These are phyloP conservation scores for Chrysolina oricalcia DNA, from an alignment of 2,888 invertebrate species.

Conservation along the genomic window DNA sequence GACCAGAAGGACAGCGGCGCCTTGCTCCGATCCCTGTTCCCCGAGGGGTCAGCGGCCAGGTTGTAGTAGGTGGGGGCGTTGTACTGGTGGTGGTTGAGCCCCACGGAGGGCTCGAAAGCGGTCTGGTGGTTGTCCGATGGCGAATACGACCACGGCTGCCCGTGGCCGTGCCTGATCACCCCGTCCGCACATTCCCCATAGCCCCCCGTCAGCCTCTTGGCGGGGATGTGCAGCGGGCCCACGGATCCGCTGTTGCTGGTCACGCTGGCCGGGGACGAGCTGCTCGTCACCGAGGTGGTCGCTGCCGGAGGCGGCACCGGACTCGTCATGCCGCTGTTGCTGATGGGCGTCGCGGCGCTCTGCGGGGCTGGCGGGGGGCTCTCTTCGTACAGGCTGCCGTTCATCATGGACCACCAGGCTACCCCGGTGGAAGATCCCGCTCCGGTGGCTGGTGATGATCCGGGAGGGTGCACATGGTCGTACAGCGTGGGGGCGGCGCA, in stretches of 20 bases:
- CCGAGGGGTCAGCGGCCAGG: constrained; percentile 78
- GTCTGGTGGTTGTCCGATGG: constrained; percentile 76
- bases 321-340: constrained; percentile 74
- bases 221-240: constrained; percentile 91
- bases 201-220: constrained; percentile 80
- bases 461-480: constrained; percentile 84
- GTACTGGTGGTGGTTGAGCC: constrained; percentile 80
- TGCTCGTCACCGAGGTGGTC: constrained; percentile 81
- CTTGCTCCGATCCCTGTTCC: constrained; percentile 77
- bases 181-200: constrained; percentile 76
- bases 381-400: constrained; percentile 87
- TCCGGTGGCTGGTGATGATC: constrained; percentile 85
- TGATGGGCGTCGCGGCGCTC: constrained; percentile 73
- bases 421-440: constrained; percentile 89
- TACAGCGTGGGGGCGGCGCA: constrained; percentile 85
- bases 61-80: constrained; percentile 85
- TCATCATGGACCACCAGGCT: constrained; percentile 90
- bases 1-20: constrained; percentile 81
- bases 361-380: constrained; percentile 76
- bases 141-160: constrained; percentile 83
- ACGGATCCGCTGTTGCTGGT: constrained; percentile 81
- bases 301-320: constrained; percentile 74
- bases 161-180: constrained; percentile 84
- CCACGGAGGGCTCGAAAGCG: constrained; percentile 76
- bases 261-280: constrained; percentile 76